Evolutionary conservation across 2,888 invertebrate genomes (phyloP).

Genomic region (Lingula anatina): DNA sequence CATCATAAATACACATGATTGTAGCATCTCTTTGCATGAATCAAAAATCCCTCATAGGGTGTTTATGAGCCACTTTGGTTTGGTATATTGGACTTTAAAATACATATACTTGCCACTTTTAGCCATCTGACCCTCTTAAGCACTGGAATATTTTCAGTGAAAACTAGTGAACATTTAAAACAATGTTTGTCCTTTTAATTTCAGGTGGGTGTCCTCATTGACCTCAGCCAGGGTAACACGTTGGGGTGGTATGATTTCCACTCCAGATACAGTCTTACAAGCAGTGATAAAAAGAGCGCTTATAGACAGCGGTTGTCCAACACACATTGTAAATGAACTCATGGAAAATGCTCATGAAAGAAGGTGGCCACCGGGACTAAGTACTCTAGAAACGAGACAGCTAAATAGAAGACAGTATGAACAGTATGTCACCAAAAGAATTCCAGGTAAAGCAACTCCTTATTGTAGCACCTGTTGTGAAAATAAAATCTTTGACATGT

Average conservation of each 20-base stretch:
- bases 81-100: too few species aligned
- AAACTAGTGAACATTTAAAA: too few species aligned
- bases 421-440: slow-evolving; percentile 87
- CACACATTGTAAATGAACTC: slow-evolving; percentile 85
- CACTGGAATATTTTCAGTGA: too few species aligned
- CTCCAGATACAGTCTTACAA: slow-evolving; percentile 84
- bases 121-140: too few species aligned
- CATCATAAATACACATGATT: too few species aligned
- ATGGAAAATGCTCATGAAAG: slow-evolving; percentile 98
- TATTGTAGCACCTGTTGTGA: too few species aligned
- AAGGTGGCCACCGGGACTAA: slow-evolving; percentile 89
- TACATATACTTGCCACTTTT: too few species aligned
- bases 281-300: slow-evolving; percentile 89
- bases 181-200: background rate
- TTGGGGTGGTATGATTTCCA: slow-evolving; percentile 98
- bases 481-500: too few species aligned
- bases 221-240: slow-evolving; percentile 70
- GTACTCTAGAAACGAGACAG: slow-evolving; percentile 85
- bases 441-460: slow-evolving; percentile 61
- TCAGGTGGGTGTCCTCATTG: slow-evolving; percentile 44
- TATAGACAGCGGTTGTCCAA: slow-evolving; percentile 89
- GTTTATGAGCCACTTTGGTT: too few species aligned
- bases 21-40: too few species aligned
- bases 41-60: too few species aligned
- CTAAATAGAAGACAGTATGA: slow-evolving; percentile 89